Percentiles rank a stretch among this genome's conserved stretches.
phyloP scores from a whole-genome alignment of 2,888 invertebrate species.

The Dorcus hopei region DNA sequence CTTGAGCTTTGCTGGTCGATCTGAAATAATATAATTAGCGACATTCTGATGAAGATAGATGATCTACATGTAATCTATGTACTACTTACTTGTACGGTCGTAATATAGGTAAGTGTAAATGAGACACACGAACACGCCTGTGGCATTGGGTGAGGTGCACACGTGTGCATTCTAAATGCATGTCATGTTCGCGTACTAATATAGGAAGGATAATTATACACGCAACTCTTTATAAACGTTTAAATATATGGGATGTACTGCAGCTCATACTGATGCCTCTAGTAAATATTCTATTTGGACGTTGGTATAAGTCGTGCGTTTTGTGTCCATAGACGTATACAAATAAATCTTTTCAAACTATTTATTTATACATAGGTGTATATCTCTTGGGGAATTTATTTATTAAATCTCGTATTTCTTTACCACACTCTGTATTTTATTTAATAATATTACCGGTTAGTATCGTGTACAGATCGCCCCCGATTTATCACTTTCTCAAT shows the following conservation, averaged over 20 bases:
- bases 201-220: constrained; percentile 2
- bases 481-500: too few relatives aligned
- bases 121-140: constrained; percentile 31
- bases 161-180: constrained; percentile 31
- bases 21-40: constrained; percentile 14
- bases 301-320: too few relatives aligned
- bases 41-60: not conserved
- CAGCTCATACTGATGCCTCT: too few relatives aligned
- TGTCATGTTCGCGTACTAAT: constrained; percentile 19
- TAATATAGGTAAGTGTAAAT: constrained; percentile 28
- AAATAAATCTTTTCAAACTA: too few relatives aligned
- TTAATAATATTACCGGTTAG: too few relatives aligned
- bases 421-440: too few relatives aligned
- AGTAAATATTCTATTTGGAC: too few relatives aligned
- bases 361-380: too few relatives aligned
- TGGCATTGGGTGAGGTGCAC: constrained; percentile 29
- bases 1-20: constrained; percentile 25
- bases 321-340: too few relatives aligned
- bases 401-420: too few relatives aligned
- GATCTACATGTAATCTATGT: constrained; percentile 17
- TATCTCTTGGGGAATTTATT: too few relatives aligned
- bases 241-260: not conserved
- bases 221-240: not conserved
- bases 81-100: constrained; percentile 22
- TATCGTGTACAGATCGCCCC: too few relatives aligned